Evolutionary conservation across 2,113 vertebrate species (phyloP), one percentile per base, ranked within the genome.

Genomic region (Ploceus nigricollis): DNA sequence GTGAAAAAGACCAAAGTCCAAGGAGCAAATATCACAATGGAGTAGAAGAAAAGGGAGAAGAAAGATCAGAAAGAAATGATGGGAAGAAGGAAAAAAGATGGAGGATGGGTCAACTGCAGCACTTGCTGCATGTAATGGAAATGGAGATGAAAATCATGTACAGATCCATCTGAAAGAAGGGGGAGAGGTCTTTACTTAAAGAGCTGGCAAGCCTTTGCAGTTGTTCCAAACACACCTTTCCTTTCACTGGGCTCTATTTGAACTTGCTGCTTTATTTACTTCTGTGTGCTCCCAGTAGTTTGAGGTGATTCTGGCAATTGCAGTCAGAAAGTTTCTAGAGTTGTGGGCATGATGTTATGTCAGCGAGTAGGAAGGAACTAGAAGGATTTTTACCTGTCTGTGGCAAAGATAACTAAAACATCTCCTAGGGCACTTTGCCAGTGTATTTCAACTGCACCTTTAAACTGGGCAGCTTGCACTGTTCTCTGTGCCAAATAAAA

Each of bases 401-500:
- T 81, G 90, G 79, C 60, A 92, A 89, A 88, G 90, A 92, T 60
- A 86, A 51, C 37, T 33, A 48, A 90, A 91, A 64, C 57, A 33
- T 75, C 22, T 66, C 40, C 44, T 47, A 47, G 22, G 82, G 92
- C 76, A 42, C 23, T 88, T 56, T 86, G 85, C 88, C 92, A 86
- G 79, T 7, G 17, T 22, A 56, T 64, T 96, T 88, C 7, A 27
- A 53, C 37, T 66, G 44, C 75, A 93, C 92, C 88, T 94, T 96
- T 91, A 93, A 73, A 91, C 53, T 82, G 68, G 88, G 90, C 76
- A 92, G 71, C 60, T 86, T 81, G 50, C 75, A 68, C 58, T 44
- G 42, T 21, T 93, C 63, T 25, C 68, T 63, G 24, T 90, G 92
- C 82, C 93, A 95, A 95, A 88, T 60, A 88, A 80, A 93, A 92